Conservation (phyloP, 2,113 vertebrate species). For the Brachyistius frenatus region DNA sequence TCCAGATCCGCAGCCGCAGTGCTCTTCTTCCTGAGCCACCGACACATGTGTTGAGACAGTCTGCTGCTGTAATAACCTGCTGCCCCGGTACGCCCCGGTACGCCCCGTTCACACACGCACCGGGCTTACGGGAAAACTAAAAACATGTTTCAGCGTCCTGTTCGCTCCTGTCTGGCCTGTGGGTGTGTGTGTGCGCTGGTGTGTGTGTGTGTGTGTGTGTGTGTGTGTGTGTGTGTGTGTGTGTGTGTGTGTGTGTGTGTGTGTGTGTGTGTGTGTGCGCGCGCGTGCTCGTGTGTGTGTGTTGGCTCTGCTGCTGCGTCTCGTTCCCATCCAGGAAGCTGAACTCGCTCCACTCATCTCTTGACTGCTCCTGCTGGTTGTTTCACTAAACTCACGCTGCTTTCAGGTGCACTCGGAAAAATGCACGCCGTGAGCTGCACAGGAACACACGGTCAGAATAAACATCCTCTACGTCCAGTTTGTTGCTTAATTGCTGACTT, state of each 20-base stretch:
- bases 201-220: background rate
- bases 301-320: constrained; percentile 12
- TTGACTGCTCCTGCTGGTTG: constrained; percentile 48
- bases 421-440: background rate
- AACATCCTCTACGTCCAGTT: too few relatives aligned
- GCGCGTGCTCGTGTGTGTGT: background rate
- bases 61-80: constrained; percentile 24
- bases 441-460: too few relatives aligned
- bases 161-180: background rate
- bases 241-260: background rate
- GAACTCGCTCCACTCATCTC: constrained; percentile 26
- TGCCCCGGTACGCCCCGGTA: constrained; percentile 1
- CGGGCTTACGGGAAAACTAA: background rate
- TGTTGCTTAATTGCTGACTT: too few relatives aligned
- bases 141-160: constrained; percentile 24
- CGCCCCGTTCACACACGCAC: background rate
- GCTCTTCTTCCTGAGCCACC: constrained; percentile 39
- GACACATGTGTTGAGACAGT: constrained; percentile 62
- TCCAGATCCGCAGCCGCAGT: constrained; percentile 73
- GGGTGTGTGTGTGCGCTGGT: background rate
- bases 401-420: constrained; percentile 40
- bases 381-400: constrained; percentile 33
- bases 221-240: background rate
- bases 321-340: constrained; percentile 68
- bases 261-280: background rate